phyloP scores from a whole-genome alignment of 2,797 vertebrate genomes.

The Pygocentrus nattereri region DNA sequence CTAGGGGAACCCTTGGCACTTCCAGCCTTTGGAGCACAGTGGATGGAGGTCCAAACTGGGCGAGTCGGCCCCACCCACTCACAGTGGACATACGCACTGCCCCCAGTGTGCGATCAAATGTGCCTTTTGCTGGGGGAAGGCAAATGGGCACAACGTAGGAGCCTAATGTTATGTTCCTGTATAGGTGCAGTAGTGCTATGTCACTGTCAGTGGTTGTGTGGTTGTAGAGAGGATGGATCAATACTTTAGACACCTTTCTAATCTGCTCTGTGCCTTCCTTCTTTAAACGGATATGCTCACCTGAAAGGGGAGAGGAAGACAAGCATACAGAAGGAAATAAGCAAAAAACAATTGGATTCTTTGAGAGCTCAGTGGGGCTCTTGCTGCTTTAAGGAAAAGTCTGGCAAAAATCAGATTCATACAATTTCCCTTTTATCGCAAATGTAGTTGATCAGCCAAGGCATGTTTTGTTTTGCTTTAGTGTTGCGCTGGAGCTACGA shows the following conservation, averaged over 20 bases:
- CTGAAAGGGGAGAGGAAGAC: constrained; percentile 67
- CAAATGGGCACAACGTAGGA: constrained; percentile 84
- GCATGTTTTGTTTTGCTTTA: not conserved
- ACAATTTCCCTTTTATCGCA: no score
- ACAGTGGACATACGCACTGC: constrained; percentile 81
- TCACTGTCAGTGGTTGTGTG: constrained; percentile 75
- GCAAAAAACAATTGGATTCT: not conserved
- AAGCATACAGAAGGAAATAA: not conserved
- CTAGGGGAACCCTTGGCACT: constrained; percentile 83
- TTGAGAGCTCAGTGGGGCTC: no score
- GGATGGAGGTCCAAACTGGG: constrained; percentile 75
- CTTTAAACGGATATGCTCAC: constrained; percentile 75
- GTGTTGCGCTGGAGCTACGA: not conserved
- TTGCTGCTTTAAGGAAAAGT: no score
- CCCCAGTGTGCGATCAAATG: constrained; percentile 78
- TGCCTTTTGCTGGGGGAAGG: constrained; percentile 78
- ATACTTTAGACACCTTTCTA: constrained; percentile 68
- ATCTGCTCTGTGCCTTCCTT: constrained; percentile 82
- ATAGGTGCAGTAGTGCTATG: constrained; percentile 85
- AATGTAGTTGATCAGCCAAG: not conserved
- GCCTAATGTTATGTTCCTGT: constrained; percentile 71
- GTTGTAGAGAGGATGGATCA: constrained; percentile 79
- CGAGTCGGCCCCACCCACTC: constrained; percentile 91
- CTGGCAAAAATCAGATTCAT: no score
- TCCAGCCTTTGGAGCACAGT: constrained; percentile 80